Base-by-base conservation (phyloP, 2,888 invertebrate species). In the Clitarchus hookeri region DNA sequence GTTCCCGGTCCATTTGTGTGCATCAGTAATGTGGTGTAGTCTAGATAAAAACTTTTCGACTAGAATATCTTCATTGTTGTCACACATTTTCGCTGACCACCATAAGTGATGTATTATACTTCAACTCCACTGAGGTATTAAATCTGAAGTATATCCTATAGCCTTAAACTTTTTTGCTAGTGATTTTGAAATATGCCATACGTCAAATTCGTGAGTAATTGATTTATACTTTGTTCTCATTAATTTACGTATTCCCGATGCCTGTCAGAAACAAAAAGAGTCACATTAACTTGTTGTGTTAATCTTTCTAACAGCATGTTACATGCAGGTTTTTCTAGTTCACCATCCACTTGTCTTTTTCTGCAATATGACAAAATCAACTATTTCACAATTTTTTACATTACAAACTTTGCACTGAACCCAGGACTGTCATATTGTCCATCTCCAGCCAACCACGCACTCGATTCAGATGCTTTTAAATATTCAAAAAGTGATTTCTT, bases 331-430 rank as follows among this genome's bases (percentile, higher is more conserved):
- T 84, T 84, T 84, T 84, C 48, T 8, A 84, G 84, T 44, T 84
- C 84, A 8, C 84, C 26, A 11, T 36, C 44, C 16, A 84, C 54
- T 84, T 9, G 84, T 44, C 53, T 6, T 48, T 84, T 84, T 23
- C n/a, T 84, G 48, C 25, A 84, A 19, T 44, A 84, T n/a, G 3
- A 84, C 54, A 84, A 84, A 84, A 48, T 84, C 84, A 6, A 84
- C 48, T 4, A 84, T 84, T 44, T n/a, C 13, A 3, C 84, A 53
- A 84, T n/a, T 53, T 8, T 84, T 48, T 44, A 84, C 6, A 44
- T 84, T 3, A 9, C 25, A 54, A 12, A 84, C 54, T 44, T 84
- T 19, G 84, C 84, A 84, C 84, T 44, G 54, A 53, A 84, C 16
- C 84, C 48, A 78, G 78, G 78, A 9, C 78, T 78, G 6, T 78